Base-by-base conservation (phyloP, 2,797 vertebrate species). In the Poecilia picta region DNA sequence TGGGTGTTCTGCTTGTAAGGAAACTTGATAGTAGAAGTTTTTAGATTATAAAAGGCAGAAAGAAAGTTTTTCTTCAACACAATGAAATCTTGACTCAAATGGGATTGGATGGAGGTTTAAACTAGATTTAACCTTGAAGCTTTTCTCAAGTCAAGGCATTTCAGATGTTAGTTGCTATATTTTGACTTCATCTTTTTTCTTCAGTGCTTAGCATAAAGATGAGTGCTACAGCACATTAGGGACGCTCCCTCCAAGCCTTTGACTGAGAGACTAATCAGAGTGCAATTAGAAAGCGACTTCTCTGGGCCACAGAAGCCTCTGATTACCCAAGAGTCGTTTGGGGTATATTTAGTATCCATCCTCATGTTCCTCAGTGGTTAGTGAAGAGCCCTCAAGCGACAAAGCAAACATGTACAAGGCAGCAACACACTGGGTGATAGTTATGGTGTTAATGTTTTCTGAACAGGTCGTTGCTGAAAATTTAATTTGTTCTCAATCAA, bases 261-360 rank as follows among this genome's bases (percentile, higher is more conserved):
- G 83, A 85, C 80, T 75, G 78, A 83, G 86, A 91, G 83, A 87
- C 92, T 95, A 95, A 95, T 95, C 95, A 95, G 92, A 92, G 92
- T 89, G 93, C 94, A 95, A 96, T 95, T 96, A 96, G 93, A 95
- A 80, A 7, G 89, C 90, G 92, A 91, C 91, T 93, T 94, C 94
- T 95, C 91, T 93, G 92, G 94, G 93, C 89, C 88, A 93, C 87
- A 86, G 90, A 92, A 89, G 87, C 91, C 92, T 93, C 81, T 95
- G 94, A 96, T 96, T 96, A 95, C 95, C 95, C 95, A 94, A 89
- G 95, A 96, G 95, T 93, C 93, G 93, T 84, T 72, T 87, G 89
- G 89, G 91, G 88, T 95, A 96, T 95, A 95, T 96, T 95, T 95
- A 95, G 95, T 91, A 93, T 88, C 93, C 84, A 80, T 88, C 83